Evolutionary conservation across 2,797 vertebrate species (phyloP).

Genomic region (Fistularia commersonii): DNA sequence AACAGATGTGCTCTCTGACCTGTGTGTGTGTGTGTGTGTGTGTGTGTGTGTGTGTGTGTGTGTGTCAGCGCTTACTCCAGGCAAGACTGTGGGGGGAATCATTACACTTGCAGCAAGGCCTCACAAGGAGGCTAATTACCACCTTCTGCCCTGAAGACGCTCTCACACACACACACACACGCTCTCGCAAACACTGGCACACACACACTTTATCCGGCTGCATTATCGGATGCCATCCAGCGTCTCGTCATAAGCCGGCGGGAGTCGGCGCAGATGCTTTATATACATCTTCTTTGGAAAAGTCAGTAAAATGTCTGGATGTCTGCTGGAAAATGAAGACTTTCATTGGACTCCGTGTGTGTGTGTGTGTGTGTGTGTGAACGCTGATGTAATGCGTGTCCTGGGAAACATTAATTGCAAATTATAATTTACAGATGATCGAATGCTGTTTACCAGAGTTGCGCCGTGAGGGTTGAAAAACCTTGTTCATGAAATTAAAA

Average conservation of each 20-base stretch:
- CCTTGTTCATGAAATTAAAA: too few relatives aligned
- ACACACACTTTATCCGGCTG: constrained; percentile 17
- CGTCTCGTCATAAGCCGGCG: constrained; percentile 20
- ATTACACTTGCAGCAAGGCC: constrained; percentile 47
- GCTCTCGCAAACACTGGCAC: constrained; percentile 13
- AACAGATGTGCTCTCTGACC: constrained; percentile 17
- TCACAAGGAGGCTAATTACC: constrained; percentile 52
- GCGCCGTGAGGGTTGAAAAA: too few relatives aligned
- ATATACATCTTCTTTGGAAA: constrained; percentile 36
- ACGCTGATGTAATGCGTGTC: not conserved
- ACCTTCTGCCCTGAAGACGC: constrained; percentile 44
- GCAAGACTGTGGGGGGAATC: constrained; percentile 42
- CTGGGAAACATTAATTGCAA: too few relatives aligned
- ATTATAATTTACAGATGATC: constrained; percentile 19
- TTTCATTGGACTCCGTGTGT: constrained; percentile 35
- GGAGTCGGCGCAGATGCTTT: constrained; percentile 42
- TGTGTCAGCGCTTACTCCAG: constrained; percentile 27
- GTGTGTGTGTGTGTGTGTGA: not conserved
- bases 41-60: constrained; percentile 1
- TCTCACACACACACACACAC: constrained; percentile 19
- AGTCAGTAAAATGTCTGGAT: constrained; percentile 5
- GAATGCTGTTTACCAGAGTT: constrained; percentile 11
- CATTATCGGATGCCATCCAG: constrained; percentile 29
- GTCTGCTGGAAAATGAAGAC: constrained; percentile 32
- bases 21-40: constrained; percentile 8